Percentiles rank a stretch among this genome's conserved stretches.
phyloP scores from a whole-genome alignment of 2,797 vertebrate genomes.

The Scolopax bukidnonensis region DNA sequence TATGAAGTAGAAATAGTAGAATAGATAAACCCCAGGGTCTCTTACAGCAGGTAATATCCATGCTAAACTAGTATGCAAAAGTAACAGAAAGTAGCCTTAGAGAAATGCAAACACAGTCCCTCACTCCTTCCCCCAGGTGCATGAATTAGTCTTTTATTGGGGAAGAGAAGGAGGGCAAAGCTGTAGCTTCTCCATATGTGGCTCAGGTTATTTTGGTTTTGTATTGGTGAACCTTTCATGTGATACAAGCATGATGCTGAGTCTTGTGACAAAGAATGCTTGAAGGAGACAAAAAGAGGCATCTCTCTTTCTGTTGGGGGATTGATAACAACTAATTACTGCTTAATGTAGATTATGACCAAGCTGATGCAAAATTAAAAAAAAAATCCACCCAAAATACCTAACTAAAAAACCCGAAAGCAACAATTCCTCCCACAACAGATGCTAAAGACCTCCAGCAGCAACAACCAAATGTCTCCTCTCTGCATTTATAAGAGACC shows the following conservation, averaged over 20 bases:
- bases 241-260: neutral
- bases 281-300: neutral
- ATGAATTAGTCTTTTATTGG: neutral
- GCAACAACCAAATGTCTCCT: neutral
- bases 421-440: neutral
- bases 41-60: neutral
- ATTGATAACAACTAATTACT: neutral
- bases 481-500: neutral
- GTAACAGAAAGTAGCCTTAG: neutral
- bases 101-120: neutral
- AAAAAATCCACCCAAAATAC: too few relatives aligned
- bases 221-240: neutral
- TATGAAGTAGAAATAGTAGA: neutral
- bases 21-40: neutral
- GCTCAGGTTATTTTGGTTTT: neutral
- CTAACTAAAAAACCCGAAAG: neutral
- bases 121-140: neutral
- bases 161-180: neutral
- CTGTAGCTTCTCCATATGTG: neutral
- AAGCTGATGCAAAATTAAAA: neutral
- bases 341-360: neutral
- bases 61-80: neutral
- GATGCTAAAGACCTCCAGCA: neutral
- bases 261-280: rapidly evolving
- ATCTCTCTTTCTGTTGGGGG: neutral